A percentile compares a stretch with the other conserved stretches of the same genome.
phyloP scores from a whole-genome alignment of 2,113 vertebrate genomes.

The Struthidea cinerea region DNA sequence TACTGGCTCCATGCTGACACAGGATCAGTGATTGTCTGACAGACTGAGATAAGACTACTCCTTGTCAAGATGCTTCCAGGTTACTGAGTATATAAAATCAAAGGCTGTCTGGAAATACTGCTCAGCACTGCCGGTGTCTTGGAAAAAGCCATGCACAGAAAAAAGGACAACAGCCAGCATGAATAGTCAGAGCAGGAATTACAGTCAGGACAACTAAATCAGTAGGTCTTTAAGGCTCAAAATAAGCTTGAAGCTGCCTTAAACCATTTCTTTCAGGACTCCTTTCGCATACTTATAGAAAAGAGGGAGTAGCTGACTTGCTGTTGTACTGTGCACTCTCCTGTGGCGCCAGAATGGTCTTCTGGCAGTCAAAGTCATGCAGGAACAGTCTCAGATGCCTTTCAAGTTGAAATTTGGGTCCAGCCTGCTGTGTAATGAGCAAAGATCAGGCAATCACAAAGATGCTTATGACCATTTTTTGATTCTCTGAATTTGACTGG shows the following conservation, averaged over 20 bases:
- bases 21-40: neutral
- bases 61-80: neutral
- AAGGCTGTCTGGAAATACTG: neutral
- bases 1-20: neutral
- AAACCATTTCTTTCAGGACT: neutral
- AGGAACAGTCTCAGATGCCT: neutral
- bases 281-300: neutral
- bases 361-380: neutral
- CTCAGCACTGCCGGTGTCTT: neutral
- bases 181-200: neutral
- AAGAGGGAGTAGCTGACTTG: neutral
- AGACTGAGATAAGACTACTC: neutral
- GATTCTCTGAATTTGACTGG: neutral
- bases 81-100: neutral
- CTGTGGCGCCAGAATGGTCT: neutral
- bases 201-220: neutral
- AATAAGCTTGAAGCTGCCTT: neutral
- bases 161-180: neutral
- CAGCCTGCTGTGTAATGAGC: slow-evolving; percentile 46
- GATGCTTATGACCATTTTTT: neutral
- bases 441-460: slow-evolving; percentile 29
- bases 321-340: neutral
- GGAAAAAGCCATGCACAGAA: neutral
- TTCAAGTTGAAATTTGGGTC: slow-evolving; percentile 39
- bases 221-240: neutral